phyloP scores from a whole-genome alignment of 1,140 invertebrate species.

The Sinonovacula constricta region DNA sequence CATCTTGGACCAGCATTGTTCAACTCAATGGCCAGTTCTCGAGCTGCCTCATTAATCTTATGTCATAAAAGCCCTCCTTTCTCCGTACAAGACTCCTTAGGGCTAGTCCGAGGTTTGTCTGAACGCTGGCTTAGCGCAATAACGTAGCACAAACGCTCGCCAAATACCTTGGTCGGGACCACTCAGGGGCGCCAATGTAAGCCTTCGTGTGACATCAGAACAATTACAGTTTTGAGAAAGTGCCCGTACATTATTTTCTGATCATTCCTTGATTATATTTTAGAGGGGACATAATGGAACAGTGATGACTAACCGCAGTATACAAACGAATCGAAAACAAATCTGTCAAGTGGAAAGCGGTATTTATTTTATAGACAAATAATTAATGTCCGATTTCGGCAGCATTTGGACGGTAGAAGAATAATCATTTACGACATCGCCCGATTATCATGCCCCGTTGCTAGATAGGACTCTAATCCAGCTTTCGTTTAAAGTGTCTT shows the following conservation, averaged over 20 bases:
- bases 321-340: constrained; percentile 42
- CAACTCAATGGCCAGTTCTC: constrained; percentile 37
- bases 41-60: constrained; percentile 52
- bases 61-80: constrained; percentile 40
- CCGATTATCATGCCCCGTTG: no score
- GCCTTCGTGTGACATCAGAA: constrained; percentile 37
- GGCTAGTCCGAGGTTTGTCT: no score
- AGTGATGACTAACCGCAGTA: constrained; percentile 43
- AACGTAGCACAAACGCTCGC: constrained; percentile 15
- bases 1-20: constrained; percentile 42
- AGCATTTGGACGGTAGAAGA: no score
- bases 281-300: constrained; percentile 43
- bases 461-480: no score
- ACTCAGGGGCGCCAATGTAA: constrained; percentile 37
- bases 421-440: background rate
- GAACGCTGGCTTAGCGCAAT: no score
- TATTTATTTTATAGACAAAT: background rate
- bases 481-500: no score
- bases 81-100: no score
- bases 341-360: constrained; percentile 20
- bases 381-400: background rate
- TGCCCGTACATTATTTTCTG: constrained; percentile 53
- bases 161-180: constrained; percentile 45
- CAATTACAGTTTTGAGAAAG: constrained; percentile 49
- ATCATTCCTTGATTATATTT: constrained; percentile 54